These are phyloP conservation scores for Malurus cyaneus DNA, from an alignment of 2,113 vertebrate species.

Conservation along the genomic window DNA sequence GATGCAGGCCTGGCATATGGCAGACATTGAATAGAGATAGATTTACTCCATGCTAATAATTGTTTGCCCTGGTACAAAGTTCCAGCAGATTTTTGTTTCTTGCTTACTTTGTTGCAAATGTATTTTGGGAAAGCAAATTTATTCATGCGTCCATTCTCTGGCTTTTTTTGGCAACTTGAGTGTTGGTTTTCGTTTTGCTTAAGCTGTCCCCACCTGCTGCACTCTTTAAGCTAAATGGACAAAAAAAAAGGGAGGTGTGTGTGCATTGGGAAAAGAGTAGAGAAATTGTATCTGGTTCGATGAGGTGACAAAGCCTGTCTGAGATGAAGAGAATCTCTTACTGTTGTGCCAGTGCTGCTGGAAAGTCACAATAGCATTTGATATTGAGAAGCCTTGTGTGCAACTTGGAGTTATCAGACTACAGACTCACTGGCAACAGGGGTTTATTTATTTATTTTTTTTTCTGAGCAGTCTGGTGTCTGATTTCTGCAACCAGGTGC, in stretches of 20 bases:
- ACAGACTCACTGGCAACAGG: neutral
- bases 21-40: neutral
- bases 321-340: neutral
- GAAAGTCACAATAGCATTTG: neutral
- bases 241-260: neutral
- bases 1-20: neutral
- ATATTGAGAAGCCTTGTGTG: accelerated
- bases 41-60: neutral
- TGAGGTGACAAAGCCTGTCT: neutral
- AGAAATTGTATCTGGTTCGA: neutral
- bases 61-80: neutral
- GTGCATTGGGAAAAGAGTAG: neutral
- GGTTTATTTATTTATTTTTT: neutral
- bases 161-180: neutral
- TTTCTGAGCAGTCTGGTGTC: neutral
- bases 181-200: neutral
- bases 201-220: neutral
- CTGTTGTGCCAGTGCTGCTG: neutral
- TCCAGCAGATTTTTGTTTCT: neutral
- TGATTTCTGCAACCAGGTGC: neutral
- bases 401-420: neutral
- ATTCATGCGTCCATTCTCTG: neutral
- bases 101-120: neutral
- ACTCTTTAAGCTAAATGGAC: constrained; percentile 22
- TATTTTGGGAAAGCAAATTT: neutral